Conservation (phyloP, 2,113 vertebrate species). For the Sylvicapra grimmia region DNA sequence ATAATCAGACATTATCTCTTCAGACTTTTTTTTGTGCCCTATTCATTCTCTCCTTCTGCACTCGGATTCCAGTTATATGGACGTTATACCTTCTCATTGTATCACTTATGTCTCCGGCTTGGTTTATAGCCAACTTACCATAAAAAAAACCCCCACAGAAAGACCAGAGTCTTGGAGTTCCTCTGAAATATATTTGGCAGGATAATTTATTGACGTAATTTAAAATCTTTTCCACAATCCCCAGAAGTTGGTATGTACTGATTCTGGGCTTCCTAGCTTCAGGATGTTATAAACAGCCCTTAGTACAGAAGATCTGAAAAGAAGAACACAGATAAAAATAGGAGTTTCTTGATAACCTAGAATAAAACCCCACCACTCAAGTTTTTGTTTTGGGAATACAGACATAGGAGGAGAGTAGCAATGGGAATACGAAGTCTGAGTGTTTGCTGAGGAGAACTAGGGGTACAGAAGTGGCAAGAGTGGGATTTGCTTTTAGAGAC, state of each 20-base stretch:
- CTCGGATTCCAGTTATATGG: background rate
- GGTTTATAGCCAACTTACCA: background rate
- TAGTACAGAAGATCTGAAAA: background rate
- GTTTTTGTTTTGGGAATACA: background rate
- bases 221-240: background rate
- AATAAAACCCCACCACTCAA: background rate
- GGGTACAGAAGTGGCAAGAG: background rate
- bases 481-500: background rate
- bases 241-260: background rate
- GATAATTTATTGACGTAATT: background rate
- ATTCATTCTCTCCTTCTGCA: background rate
- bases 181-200: conserved; percentile 3
- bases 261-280: background rate
- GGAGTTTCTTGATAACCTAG: background rate
- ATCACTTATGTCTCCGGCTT: background rate
- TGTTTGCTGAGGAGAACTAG: background rate
- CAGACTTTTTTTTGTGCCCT: background rate
- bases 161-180: background rate
- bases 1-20: background rate
- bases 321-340: background rate
- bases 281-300: background rate
- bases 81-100: background rate
- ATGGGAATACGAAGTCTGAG: background rate
- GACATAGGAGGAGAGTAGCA: background rate
- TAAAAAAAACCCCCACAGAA: background rate